Percentiles rank a stretch among this genome's conserved stretches.
phyloP scores from a whole-genome alignment of 2,797 vertebrate species.

The Anabacerthia variegaticeps region DNA sequence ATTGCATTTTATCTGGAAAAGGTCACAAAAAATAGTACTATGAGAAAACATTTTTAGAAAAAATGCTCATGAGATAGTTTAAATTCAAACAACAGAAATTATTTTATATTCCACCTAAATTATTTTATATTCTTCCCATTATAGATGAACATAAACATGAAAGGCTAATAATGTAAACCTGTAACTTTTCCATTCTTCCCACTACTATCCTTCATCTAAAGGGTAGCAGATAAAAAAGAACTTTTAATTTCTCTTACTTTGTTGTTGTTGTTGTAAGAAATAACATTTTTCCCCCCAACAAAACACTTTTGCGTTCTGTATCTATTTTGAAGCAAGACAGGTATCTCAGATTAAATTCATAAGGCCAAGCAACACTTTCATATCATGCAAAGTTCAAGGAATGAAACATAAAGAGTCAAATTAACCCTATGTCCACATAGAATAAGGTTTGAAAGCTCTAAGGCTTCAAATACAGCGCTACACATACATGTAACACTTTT shows the following conservation, averaged over 20 bases:
- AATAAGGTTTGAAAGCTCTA: neutral
- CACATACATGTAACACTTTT: neutral
- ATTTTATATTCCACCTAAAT: neutral
- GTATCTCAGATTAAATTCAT: neutral
- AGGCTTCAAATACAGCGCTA: neutral
- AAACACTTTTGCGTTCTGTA: neutral
- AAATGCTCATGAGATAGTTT: neutral
- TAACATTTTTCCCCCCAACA: neutral
- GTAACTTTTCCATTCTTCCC: neutral
- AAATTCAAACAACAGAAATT: neutral
- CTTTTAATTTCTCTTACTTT: neutral
- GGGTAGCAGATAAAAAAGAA: neutral
- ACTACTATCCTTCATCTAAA: neutral
- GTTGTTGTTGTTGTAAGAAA: neutral
- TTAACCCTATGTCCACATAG: neutral
- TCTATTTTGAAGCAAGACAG: neutral
- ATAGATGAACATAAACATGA: neutral
- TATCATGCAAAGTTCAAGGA: neutral
- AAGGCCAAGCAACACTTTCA: fast-evolving
- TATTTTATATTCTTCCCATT: neutral
- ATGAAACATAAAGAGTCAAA: neutral
- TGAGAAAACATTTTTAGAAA: neutral
- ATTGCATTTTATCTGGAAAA: neutral
- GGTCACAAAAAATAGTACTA: neutral
- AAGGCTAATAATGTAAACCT: neutral